Conservation (phyloP, 1,140 invertebrate genomes). For the Pseudomyrmex dendroicus region DNA sequence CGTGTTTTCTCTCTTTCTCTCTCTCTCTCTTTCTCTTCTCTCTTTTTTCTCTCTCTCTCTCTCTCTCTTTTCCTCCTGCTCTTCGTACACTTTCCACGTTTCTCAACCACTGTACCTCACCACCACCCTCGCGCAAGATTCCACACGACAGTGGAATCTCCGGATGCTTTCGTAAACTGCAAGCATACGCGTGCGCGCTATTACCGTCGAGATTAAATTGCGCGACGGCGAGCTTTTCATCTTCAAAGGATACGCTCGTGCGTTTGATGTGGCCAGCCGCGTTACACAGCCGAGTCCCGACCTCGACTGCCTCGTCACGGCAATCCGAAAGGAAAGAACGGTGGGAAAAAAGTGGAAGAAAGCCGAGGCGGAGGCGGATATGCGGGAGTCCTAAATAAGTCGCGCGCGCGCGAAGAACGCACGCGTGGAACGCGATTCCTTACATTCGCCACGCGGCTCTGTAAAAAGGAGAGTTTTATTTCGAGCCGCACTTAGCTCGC, state of each 20-base stretch:
- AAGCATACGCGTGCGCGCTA: constrained; percentile 53
- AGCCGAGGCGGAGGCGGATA: constrained; percentile 26
- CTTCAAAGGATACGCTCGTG: constrained; percentile 75
- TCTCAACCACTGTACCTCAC: not conserved
- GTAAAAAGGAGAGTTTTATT: constrained; percentile 34
- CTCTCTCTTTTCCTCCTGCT: not conserved
- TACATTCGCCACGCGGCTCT: constrained; percentile 22
- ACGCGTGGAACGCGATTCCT: constrained; percentile 11
- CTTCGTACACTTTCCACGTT: constrained; percentile 25
- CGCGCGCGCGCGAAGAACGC: not conserved
- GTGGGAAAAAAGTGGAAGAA: constrained; percentile 23
- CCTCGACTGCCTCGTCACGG: constrained; percentile 57
- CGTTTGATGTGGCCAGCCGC: constrained; percentile 76
- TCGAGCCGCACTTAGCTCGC: constrained; percentile 13
- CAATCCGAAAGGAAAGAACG: constrained; percentile 27
- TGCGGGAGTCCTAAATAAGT: constrained; percentile 57
- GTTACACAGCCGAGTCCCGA: constrained; percentile 38
- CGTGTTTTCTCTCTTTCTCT: not conserved
- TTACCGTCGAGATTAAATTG: constrained; percentile 77
- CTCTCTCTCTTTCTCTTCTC: not conserved
- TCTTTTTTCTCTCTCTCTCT: not conserved
- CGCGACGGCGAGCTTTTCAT: constrained; percentile 76
- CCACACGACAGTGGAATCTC: constrained; percentile 56
- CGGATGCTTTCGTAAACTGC: constrained; percentile 72
- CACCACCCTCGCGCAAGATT: constrained; percentile 20